These are phyloP conservation scores for Enhydra lutris DNA, from an alignment of 2,113 vertebrate genomes.

Conservation along the genomic window DNA sequence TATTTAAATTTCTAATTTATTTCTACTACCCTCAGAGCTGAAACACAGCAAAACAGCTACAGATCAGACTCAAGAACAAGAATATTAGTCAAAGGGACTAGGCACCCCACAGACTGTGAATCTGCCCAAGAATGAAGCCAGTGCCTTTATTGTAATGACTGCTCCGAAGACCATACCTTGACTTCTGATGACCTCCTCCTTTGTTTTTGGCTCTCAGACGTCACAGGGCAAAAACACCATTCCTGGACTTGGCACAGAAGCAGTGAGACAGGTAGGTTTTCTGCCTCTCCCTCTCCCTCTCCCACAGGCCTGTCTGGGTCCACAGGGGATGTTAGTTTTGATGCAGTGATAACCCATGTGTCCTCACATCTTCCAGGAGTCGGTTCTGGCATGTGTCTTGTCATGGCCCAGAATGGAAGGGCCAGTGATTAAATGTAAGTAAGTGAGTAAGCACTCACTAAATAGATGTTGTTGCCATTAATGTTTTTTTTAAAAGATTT, in stretches of 20 bases:
- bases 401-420: background rate
- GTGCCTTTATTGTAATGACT: background rate
- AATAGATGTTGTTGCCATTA: background rate
- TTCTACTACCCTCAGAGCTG: background rate
- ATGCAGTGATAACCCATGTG: background rate
- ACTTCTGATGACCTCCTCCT: background rate
- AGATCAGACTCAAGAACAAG: background rate
- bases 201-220: accelerated
- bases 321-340: background rate
- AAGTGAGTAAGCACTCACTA: background rate
- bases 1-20: conserved; percentile 7
- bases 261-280: background rate
- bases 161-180: background rate
- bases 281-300: background rate
- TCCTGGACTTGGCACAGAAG: background rate
- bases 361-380: background rate
- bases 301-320: background rate
- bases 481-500: too few species aligned
- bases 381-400: background rate
- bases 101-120: background rate
- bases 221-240: too few species aligned
- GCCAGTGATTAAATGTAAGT: background rate
- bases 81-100: background rate
- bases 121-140: background rate
- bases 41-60: conserved; percentile 3